These are phyloP conservation scores for Microplitis deprimator DNA, from an alignment of 2,888 invertebrate species.

Conservation along the genomic window DNA sequence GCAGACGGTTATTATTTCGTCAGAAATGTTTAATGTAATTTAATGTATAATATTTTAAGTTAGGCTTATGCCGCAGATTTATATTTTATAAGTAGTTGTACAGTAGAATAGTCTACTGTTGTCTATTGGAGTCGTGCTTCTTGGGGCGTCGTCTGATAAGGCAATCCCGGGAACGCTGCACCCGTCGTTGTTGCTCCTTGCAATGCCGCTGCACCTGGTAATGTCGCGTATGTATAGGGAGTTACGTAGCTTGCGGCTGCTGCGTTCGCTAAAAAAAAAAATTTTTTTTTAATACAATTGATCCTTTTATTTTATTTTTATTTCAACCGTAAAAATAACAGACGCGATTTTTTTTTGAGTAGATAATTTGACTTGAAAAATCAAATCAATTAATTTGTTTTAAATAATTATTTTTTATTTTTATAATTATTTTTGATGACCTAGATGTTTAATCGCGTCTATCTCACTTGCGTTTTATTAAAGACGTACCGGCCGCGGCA, in stretches of 20 bases:
- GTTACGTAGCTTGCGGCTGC: slow-evolving; percentile 82
- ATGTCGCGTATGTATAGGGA: slow-evolving; percentile 81
- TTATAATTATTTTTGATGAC: background rate
- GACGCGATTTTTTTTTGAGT: too few species aligned
- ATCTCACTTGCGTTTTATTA: slow-evolving; percentile 48
- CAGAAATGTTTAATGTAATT: background rate
- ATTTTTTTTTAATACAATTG: background rate
- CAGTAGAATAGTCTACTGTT: background rate
- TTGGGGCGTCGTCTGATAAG: slow-evolving; percentile 79
- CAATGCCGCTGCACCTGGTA: slow-evolving; percentile 77
- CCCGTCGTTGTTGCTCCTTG: slow-evolving; percentile 72
- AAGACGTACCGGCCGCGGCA: slow-evolving; percentile 76
- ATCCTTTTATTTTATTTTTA: background rate
- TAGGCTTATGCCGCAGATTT: slow-evolving; percentile 21
- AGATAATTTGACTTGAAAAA: too few species aligned
- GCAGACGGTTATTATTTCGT: slow-evolving; percentile 27
- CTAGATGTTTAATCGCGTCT: slow-evolving; percentile 37
- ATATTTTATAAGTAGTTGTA: background rate
- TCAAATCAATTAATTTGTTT: too few species aligned
- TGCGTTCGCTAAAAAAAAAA: slow-evolving; percentile 65
- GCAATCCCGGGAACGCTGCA: slow-evolving; percentile 78
- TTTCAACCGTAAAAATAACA: background rate
- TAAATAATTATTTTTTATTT: too few species aligned
- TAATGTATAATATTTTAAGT: slow-evolving; percentile 18
- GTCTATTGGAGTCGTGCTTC: slow-evolving; percentile 83